phyloP scores from a whole-genome alignment of 2,888 invertebrate species.

The Papilio elwesi region DNA sequence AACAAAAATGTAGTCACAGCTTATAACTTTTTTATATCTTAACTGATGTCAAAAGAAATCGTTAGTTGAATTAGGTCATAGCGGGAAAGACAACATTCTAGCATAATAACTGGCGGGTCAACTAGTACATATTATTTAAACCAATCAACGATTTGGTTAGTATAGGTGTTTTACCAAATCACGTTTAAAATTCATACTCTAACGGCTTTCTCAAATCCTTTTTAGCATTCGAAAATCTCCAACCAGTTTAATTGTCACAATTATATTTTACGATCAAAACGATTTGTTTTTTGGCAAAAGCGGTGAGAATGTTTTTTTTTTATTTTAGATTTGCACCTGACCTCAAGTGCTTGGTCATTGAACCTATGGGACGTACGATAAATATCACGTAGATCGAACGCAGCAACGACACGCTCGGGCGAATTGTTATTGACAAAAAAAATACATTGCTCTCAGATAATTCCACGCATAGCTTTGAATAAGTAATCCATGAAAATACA shows the following conservation, averaged over 20 bases:
- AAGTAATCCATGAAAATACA: conserved; percentile 53
- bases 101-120: no score
- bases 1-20: background rate
- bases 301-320: conserved; percentile 58
- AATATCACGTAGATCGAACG: conserved; percentile 66
- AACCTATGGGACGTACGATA: conserved; percentile 62
- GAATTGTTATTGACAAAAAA: conserved; percentile 42
- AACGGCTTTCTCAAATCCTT: conserved; percentile 23
- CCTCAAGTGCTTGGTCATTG: conserved; percentile 68
- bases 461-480: conserved; percentile 49
- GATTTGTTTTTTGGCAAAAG: conserved; percentile 69
- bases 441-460: conserved; percentile 49
- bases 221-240: conserved; percentile 43
- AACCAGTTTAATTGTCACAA: conserved; percentile 62
- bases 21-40: background rate
- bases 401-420: conserved; percentile 62
- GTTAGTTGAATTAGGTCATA: no score
- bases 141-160: background rate
- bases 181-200: conserved; percentile 5
- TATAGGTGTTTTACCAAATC: background rate
- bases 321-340: conserved; percentile 59
- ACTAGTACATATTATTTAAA: no score
- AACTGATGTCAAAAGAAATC: background rate
- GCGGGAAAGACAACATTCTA: no score
- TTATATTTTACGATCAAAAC: conserved; percentile 73